Base-by-base conservation (phyloP, 2,888 invertebrate genomes). In the Operophtera brumata region DNA sequence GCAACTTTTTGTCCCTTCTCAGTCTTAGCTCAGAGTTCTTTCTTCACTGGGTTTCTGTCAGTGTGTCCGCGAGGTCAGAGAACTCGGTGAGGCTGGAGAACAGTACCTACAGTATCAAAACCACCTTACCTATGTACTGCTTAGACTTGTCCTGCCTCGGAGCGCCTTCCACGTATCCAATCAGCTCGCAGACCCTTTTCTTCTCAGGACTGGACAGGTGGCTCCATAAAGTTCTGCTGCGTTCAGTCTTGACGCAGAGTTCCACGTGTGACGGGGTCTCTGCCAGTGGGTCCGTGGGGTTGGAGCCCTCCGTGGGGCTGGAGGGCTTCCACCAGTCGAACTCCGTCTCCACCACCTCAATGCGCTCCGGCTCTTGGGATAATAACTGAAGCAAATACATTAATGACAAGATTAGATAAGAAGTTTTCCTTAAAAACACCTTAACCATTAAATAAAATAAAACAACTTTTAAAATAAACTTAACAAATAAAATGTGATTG, bases 181-280 rank as follows among this genome's bases (percentile, higher is more conserved):
- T 92, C n/a, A 92, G 90, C 64, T 92, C 91, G 65, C 91, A 93
- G 13, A 93, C 87, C 50, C 86, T 89, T 66, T 89, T 86, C 73
- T 90, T 93, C 67, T 94, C 93, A 14, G 93, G 92, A 55, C 92
- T 92, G 0, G 92, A 92, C 34, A 94, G 86, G 62, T 93, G 92
- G 14, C 92, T 92, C 90, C 92, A 92, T 34, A 92, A 70, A 0
- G 89, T 91, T 59, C 88, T 82, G 39, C 89, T 86, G 47, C 91
- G 86, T 59, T 91, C 92, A 0, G 86, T 86, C 66, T 90, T 90
- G 0, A 92, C 91, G 63, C 90, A 89, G 28, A 93, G 76, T 61
- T 90, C 87, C 28, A 86, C 84, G 3, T 78, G 79, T 0, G 65
- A 57, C 54, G 69, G 75, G 6, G 53, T 13, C 1, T 70, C 69